A percentile compares a stretch with the other conserved stretches of the same genome.
Evolutionary conservation across 2,113 vertebrate genomes (phyloP).

Genomic region (Centropus unirufus): DNA sequence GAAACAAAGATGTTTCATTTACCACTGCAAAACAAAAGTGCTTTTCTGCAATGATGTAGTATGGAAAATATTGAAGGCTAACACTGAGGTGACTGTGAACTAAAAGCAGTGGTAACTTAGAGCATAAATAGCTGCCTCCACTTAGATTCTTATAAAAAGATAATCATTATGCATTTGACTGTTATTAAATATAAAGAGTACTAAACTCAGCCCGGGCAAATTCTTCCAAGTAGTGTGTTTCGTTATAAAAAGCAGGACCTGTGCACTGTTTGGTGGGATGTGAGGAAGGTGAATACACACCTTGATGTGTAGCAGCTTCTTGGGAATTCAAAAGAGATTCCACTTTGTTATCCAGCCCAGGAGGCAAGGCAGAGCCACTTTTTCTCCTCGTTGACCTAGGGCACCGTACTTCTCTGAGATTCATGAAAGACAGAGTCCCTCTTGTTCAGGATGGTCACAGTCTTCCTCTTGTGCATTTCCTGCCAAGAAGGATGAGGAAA

Average conservation of each 20-base stretch:
- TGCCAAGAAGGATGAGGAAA: neutral
- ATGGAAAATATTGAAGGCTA: neutral
- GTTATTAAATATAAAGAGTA: neutral
- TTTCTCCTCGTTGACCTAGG: neutral
- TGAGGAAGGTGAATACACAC: neutral
- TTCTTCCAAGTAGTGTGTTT: neutral
- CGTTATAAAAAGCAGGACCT: neutral
- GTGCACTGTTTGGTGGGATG: neutral
- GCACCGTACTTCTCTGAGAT: neutral
- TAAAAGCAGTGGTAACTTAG: neutral
- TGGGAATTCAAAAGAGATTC: neutral
- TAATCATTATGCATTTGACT: neutral
- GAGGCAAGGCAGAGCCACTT: accelerated
- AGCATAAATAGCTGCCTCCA: neutral
- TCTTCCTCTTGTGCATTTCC: neutral
- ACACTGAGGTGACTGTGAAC: neutral
- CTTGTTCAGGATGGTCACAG: neutral
- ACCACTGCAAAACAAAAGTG: neutral
- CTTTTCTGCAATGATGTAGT: neutral
- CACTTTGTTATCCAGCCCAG: neutral
- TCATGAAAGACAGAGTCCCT: neutral
- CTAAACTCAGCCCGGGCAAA: neutral
- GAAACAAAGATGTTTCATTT: neutral
- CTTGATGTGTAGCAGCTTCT: neutral
- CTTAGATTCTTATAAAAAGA: neutral